A percentile compares a stretch with the other conserved stretches of the same genome.
phyloP scores from a whole-genome alignment of 1,140 invertebrate genomes.

The Halictus rubicundus region DNA sequence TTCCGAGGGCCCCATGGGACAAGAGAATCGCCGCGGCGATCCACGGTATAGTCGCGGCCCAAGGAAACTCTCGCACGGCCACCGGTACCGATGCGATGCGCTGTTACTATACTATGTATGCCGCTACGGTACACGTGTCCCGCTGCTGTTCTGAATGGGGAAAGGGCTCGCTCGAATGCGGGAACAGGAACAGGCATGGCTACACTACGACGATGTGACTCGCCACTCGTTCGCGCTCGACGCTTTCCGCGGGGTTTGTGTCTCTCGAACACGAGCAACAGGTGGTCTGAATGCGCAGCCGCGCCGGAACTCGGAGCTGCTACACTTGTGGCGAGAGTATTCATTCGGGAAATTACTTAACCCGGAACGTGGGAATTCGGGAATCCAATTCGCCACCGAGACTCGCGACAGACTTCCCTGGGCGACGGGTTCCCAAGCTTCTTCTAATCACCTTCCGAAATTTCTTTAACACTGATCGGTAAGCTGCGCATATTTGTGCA shows the following conservation, averaged over 20 bases:
- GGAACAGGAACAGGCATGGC: background rate
- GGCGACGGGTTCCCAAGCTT: too few species aligned
- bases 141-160: background rate
- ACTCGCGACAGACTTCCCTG: too few species aligned
- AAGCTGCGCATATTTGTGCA: too few species aligned
- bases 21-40: background rate
- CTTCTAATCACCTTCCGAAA: too few species aligned
- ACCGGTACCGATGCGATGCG: background rate
- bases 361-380: too few species aligned
- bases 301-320: background rate
- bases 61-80: conserved; percentile 4
- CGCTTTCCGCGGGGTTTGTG: conserved; percentile 19
- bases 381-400: too few species aligned
- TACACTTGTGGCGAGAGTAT: background rate
- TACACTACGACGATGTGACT: background rate
- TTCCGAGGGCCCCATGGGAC: conserved; percentile 44
- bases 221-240: background rate
- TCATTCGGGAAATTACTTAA: background rate
- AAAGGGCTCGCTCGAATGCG: conserved; percentile 4
- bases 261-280: conserved; percentile 46
- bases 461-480: too few species aligned
- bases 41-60: background rate
- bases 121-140: background rate
- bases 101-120: too few species aligned
- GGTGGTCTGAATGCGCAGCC: conserved; percentile 35